phyloP scores from a whole-genome alignment of 2,888 invertebrate species.

The Archaeoteleia sp. region DNA sequence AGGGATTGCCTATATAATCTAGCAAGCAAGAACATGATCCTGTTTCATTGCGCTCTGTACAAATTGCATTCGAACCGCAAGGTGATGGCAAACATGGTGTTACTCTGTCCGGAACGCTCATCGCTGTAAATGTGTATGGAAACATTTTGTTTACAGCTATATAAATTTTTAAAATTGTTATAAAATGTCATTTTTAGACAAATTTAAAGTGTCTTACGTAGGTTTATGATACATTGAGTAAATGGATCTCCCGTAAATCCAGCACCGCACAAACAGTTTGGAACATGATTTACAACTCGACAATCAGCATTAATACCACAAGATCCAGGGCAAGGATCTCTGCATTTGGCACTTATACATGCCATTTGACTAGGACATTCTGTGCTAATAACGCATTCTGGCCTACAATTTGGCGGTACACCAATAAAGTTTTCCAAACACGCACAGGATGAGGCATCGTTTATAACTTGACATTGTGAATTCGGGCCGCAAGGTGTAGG shows the following conservation, averaged over 20 bases:
- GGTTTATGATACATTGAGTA: constrained; percentile 70
- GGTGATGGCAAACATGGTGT: constrained; percentile 22
- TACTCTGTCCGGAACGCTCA: no score
- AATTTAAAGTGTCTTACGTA: constrained; percentile 11
- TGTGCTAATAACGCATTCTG: constrained; percentile 76
- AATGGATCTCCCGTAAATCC: constrained; percentile 87
- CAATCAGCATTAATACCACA: constrained; percentile 78
- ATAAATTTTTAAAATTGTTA: no score
- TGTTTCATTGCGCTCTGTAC: constrained; percentile 76
- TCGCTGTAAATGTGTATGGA: no score
- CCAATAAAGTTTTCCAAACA: constrained; percentile 73
- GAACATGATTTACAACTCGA: constrained; percentile 84
- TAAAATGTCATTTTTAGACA: no score
- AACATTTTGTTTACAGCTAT: no score
- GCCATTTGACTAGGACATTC: constrained; percentile 75
- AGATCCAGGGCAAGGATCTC: constrained; percentile 74
- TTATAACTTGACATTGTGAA: constrained; percentile 78
- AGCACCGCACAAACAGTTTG: constrained; percentile 81
- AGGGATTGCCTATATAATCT: constrained; percentile 78
- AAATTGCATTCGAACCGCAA: constrained; percentile 76
- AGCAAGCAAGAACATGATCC: constrained; percentile 77
- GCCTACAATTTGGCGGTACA: constrained; percentile 74
- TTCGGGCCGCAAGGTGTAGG: constrained; percentile 77
- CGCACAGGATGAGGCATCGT: constrained; percentile 73
- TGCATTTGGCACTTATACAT: constrained; percentile 74